Evolutionary conservation across 2,888 invertebrate genomes (phyloP), one percentile per base, ranked within the genome.

Genomic region (Synergus gifuensis): DNA sequence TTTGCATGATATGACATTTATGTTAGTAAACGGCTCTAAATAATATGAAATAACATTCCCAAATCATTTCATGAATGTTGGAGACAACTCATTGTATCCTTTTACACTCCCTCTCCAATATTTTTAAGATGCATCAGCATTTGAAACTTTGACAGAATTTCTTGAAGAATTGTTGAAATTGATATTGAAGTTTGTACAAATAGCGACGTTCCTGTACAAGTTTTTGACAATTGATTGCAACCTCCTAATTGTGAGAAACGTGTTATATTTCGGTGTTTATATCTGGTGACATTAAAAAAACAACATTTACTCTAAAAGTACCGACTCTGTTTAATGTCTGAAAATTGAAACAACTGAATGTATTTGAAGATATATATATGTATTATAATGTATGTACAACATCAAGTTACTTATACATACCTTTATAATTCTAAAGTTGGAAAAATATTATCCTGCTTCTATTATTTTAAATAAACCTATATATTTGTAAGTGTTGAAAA

Each of bases 401-500:
- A 79, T 69, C 73, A 67, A 80, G 76, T 42, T 76, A 80, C 78
- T 76, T 81, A 63, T 76, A 54, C 77, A 79, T 77, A 76, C 54
- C 60, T 66, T 49, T 77, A 62, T 60, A 58, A 78, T 16, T 78
- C n/a, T 81, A 49, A 58, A 64, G n/a, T 69, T 42, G 66, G 3
- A 66, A 18, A 60, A 40, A 54, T 73, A 22, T 73, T 46, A 62
- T 46, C 22, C 28, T 44, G 14, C 40, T 76, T 63, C 44, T 76
- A 76, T 49, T 76, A 54, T 80, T 76, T 83, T 77, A 67, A 82
- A 83, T 80, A 83, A 69, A 81, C 40, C 62, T 67, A 78, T 83
- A 80, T 82, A 79, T 83, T 82, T 83, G 80, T 16, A 66, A 79
- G 54, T 40, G 62, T 79, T 81, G 60, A 42, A 80, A 79, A 79